These are phyloP conservation scores for Catharus bicknelli DNA, from an alignment of 2,113 vertebrate species.

Conservation along the genomic window DNA sequence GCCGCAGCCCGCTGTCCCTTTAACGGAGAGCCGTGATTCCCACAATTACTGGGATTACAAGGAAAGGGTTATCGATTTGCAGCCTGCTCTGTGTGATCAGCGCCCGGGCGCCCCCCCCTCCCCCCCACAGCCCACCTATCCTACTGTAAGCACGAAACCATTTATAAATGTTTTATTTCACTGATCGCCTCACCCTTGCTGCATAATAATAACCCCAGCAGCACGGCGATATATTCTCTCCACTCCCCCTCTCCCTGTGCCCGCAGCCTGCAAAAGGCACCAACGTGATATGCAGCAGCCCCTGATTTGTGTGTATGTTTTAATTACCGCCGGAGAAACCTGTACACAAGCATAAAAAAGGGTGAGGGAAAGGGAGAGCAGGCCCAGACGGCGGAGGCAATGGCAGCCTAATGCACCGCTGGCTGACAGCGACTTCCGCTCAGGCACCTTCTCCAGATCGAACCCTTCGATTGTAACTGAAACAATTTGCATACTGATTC, in stretches of 20 bases:
- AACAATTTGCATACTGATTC: slow-evolving; percentile 99
- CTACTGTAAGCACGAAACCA: slow-evolving; percentile 68
- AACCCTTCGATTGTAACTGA: slow-evolving; percentile 99
- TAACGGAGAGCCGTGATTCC: slow-evolving; percentile 77
- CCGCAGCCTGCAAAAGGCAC: slow-evolving; percentile 41
- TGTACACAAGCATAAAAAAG: slow-evolving; percentile 67
- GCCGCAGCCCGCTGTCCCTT: slow-evolving; percentile 68
- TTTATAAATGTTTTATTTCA: slow-evolving; percentile 80
- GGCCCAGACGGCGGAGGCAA: slow-evolving; percentile 70
- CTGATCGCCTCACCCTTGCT: slow-evolving; percentile 70
- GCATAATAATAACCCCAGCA: slow-evolving; percentile 62
- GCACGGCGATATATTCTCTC: slow-evolving; percentile 19
- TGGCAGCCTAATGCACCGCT: slow-evolving; percentile 81
- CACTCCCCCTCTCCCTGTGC: slow-evolving; percentile 15
- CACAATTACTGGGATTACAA: slow-evolving; percentile 81
- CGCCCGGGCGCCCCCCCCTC: slow-evolving; percentile 28
- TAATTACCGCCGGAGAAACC: slow-evolving; percentile 72
- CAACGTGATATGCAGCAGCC: slow-evolving; percentile 33
- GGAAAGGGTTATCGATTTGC: slow-evolving; percentile 77
- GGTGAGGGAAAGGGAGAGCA: slow-evolving; percentile 40
- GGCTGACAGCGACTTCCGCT: slow-evolving; percentile 90
- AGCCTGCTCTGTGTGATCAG: slow-evolving; percentile 74
- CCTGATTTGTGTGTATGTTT: slow-evolving; percentile 70
- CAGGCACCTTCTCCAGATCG: slow-evolving; percentile 88
- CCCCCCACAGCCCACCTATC: slow-evolving; percentile 56